Percentiles rank a stretch among this genome's conserved stretches.
Evolutionary conservation across 2,113 vertebrate genomes (phyloP).

Genomic region (Amphilophus citrinellus): DNA sequence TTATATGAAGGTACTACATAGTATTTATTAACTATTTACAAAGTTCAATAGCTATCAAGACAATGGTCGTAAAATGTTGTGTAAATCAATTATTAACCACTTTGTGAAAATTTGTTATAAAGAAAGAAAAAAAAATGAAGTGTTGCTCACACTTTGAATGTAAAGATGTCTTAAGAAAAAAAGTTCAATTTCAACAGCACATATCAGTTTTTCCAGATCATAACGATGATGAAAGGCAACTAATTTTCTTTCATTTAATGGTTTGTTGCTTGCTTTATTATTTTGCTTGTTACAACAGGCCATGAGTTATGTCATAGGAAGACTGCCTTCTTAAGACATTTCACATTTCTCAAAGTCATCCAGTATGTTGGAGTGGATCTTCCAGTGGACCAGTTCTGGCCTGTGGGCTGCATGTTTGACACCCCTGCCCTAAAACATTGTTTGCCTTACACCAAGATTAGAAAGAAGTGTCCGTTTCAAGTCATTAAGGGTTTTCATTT

Average conservation of each 20-base stretch:
- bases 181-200: too few relatives aligned
- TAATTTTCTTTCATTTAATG: not conserved
- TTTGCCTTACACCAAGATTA: not conserved
- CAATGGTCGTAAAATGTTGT: too few relatives aligned
- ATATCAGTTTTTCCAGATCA: too few relatives aligned
- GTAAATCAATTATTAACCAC: too few relatives aligned
- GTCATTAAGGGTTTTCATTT: not conserved
- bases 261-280: not conserved
- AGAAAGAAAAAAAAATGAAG: too few relatives aligned
- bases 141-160: too few relatives aligned
- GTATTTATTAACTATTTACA: too few relatives aligned
- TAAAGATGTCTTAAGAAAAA: too few relatives aligned
- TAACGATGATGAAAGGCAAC: not conserved
- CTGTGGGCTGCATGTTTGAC: rapidly evolving
- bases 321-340: not conserved
- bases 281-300: not conserved
- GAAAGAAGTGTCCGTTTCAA: not conserved
- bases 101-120: too few relatives aligned
- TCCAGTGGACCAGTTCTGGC: rapidly evolving
- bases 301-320: not conserved
- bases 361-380: not conserved
- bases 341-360: not conserved
- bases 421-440: not conserved
- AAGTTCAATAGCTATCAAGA: too few relatives aligned
- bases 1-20: too few relatives aligned